phyloP scores from a whole-genome alignment of 2,797 vertebrate genomes.

The Rhincodon typus region DNA sequence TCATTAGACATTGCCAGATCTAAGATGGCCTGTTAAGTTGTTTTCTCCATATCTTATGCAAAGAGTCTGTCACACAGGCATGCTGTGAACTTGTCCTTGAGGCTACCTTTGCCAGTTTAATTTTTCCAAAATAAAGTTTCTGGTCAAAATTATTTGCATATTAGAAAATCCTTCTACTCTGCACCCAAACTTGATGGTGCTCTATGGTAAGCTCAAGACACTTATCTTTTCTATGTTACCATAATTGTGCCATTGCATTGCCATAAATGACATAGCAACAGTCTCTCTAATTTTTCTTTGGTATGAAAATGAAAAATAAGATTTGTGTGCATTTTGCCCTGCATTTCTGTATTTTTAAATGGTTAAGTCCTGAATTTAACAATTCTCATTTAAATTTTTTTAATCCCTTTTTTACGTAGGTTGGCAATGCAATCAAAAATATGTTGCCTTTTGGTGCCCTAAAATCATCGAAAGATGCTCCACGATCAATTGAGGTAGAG shows the following conservation, averaged over 20 bases:
- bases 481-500: conserved; percentile 91
- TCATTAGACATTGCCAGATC: no score
- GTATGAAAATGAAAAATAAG: background rate
- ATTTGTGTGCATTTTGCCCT: background rate
- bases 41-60: no score
- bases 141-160: no score
- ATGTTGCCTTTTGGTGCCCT: conserved; percentile 78
- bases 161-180: background rate
- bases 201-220: background rate
- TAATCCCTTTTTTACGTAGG: conserved; percentile 56
- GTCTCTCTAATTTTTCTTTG: background rate
- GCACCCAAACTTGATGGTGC: background rate
- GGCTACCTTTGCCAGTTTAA: no score
- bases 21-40: no score
- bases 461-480: conserved; percentile 84
- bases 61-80: no score
- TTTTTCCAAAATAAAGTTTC: no score
- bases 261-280: background rate
- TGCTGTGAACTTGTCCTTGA: no score
- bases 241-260: background rate
- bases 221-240: background rate
- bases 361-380: background rate
- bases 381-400: conserved; percentile 38
- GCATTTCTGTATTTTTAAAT: background rate
- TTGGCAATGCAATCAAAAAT: conserved; percentile 95